A percentile compares a stretch with the other conserved stretches of the same genome.
phyloP scores from a whole-genome alignment of 2,888 invertebrate species.

The Willowsia nigromaculata region DNA sequence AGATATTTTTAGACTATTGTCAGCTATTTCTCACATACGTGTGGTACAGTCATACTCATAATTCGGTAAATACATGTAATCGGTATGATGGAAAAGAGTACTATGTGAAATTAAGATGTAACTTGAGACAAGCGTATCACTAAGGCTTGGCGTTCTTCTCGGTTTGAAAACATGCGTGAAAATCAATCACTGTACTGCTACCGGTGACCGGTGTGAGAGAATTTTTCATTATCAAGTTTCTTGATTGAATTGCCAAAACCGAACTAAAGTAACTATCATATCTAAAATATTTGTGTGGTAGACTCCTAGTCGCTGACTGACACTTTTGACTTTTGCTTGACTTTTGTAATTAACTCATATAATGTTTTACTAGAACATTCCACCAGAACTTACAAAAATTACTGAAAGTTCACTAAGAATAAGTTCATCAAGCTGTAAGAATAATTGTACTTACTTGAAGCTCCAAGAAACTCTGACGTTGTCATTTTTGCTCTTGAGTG shows the following conservation, averaged over 20 bases:
- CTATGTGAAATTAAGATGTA: too few species aligned
- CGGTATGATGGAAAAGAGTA: too few species aligned
- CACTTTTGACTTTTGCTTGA: background rate
- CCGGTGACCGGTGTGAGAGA: too few species aligned
- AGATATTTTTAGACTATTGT: constrained; percentile 68
- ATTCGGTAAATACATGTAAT: background rate
- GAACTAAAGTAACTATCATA: too few species aligned
- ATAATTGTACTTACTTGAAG: constrained; percentile 50
- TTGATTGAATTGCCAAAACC: too few species aligned
- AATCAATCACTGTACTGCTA: background rate
- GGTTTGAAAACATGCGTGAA: background rate
- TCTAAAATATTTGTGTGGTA: too few species aligned
- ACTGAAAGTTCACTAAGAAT: background rate
- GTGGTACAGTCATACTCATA: background rate
- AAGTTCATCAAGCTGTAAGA: background rate
- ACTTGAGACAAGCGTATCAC: too few species aligned
- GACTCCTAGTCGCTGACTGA: too few species aligned
- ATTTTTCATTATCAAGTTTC: too few species aligned
- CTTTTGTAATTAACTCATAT: too few species aligned
- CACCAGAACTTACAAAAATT: background rate
- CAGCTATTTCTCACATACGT: constrained; percentile 2
- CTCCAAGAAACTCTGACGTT: constrained; percentile 41
- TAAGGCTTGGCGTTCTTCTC: too few species aligned
- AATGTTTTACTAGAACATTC: too few species aligned
- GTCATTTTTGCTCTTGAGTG: constrained; percentile 11